phyloP scores from a whole-genome alignment of 1,140 invertebrate genomes.

The Drosophila watanabei region DNA sequence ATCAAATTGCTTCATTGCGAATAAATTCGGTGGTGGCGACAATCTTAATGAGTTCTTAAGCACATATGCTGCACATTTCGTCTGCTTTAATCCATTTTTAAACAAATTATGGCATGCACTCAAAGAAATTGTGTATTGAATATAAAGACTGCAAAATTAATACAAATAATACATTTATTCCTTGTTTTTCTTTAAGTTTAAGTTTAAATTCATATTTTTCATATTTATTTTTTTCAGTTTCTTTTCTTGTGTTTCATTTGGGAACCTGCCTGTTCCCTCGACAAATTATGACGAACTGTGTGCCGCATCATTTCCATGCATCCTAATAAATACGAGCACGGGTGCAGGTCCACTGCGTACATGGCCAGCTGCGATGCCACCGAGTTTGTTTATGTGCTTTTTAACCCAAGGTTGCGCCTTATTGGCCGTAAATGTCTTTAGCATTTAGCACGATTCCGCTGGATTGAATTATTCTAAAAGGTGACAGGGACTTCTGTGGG shows the following conservation, averaged over 20 bases:
- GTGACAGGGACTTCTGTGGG: neutral
- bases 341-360: neutral
- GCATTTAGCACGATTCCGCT: slow-evolving; percentile 21
- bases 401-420: slow-evolving; percentile 59
- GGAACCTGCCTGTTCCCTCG: slow-evolving; percentile 10
- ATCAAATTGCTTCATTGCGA: slow-evolving; percentile 8
- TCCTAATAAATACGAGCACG: slow-evolving; percentile 17
- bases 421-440: slow-evolving; percentile 36
- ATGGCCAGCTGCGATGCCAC: slow-evolving; percentile 35
- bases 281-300: slow-evolving; percentile 74
- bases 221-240: neutral
- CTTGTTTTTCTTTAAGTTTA: neutral
- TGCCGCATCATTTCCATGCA: slow-evolving; percentile 50
- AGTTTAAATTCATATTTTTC: neutral
- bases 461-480: neutral
- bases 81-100: slow-evolving; percentile 55
- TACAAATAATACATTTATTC: neutral
- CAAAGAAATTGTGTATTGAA: neutral
- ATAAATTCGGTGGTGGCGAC: slow-evolving; percentile 36
- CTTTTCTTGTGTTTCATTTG: neutral
- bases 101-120: slow-evolving; percentile 34
- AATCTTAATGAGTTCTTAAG: slow-evolving; percentile 56
- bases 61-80: slow-evolving; percentile 48
- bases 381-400: slow-evolving; percentile 63
- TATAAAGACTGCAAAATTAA: neutral